Base-by-base conservation (phyloP, 1,140 invertebrate species). In the Marisa cornuarietis region DNA sequence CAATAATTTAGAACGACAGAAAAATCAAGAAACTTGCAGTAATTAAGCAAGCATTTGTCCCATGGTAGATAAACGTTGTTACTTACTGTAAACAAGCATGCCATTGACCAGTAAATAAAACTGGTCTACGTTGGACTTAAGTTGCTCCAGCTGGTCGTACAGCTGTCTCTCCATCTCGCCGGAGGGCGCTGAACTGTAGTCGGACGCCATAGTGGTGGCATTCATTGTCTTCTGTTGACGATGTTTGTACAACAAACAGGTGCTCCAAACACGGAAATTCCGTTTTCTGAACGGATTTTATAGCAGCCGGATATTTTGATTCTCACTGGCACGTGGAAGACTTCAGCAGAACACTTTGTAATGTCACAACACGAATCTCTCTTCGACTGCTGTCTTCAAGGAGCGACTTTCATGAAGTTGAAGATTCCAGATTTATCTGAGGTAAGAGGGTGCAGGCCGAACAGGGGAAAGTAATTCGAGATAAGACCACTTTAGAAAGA, bases 1-100 rank as follows among this genome's bases (percentile, higher is more conserved):
- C 52, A 54, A 49, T 69, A 24, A 69, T 31, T 69, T 66, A 78
- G 26, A 71, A n/a, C 66, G 20, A 69, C 63, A 69, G 62, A 69
- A 49, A 78, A 20, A 78, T 31, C n/a, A 20, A 4, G 1, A 5
- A 26, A 8, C 24, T 65, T 24, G 16, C 0, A 42, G 9, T 14
- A 24, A 31, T 14, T 65, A 6, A 1, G n/a, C 62, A 20, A 42
- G 31, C 20, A 42, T 42, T 42, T 42, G 31, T 42, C 6, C 31
- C 31, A 42, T 42, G 31, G 2, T 22, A 52, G 66, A 24, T 24
- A 20, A n/a, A 9, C 51, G 31, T 11, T 11, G 22, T n/a, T n/a
- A 85, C 83, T 84, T 81, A 86, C 83, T 54, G 42, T 81, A 84
- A 18, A 85, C 79, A 6, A 83, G 76, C 66, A 83, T 83, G 11